phyloP scores from a whole-genome alignment of 2,888 invertebrate genomes.

The Taenaris catops region DNA sequence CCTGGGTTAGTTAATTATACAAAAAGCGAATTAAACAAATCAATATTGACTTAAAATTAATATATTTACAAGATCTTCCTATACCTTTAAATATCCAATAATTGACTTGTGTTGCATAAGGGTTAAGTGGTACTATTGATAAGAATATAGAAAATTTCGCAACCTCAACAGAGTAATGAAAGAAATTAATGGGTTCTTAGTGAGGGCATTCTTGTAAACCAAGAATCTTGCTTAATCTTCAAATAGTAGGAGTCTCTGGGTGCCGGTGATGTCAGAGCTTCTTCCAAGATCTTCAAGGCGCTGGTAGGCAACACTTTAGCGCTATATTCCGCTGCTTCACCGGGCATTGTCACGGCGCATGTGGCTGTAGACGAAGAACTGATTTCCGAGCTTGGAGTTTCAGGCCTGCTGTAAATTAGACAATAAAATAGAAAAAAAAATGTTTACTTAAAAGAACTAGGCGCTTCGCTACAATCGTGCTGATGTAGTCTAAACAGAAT shows the following conservation, averaged over 20 bases:
- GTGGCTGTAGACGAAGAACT: constrained; percentile 55
- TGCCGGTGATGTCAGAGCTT: constrained; percentile 78
- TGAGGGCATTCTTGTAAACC: constrained; percentile 76
- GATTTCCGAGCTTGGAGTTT: constrained; percentile 66
- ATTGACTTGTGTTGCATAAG: constrained; percentile 13
- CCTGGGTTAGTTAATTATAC: neutral
- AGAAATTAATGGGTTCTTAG: constrained; percentile 49
- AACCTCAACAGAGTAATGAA: neutral
- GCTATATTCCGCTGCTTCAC: constrained; percentile 82
- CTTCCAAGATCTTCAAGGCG: constrained; percentile 81
- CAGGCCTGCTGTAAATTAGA: constrained; percentile 66
- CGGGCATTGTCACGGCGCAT: constrained; percentile 74
- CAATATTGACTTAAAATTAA: constrained; percentile 13
- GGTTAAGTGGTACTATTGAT: no score
- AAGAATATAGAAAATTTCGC: no score
- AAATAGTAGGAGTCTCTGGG: constrained; percentile 77
- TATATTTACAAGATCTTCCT: constrained; percentile 19
- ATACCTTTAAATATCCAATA: constrained; percentile 11
- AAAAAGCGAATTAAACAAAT: constrained; percentile 10
- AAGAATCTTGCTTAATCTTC: constrained; percentile 71
- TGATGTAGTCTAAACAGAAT: no score
- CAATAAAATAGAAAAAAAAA: no score
- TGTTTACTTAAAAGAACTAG: no score
- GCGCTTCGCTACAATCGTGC: no score
- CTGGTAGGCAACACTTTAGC: constrained; percentile 81